Evolutionary conservation across 2,797 vertebrate genomes (phyloP), one percentile per base, ranked within the genome.

Genomic region (Argentina silus): DNA sequence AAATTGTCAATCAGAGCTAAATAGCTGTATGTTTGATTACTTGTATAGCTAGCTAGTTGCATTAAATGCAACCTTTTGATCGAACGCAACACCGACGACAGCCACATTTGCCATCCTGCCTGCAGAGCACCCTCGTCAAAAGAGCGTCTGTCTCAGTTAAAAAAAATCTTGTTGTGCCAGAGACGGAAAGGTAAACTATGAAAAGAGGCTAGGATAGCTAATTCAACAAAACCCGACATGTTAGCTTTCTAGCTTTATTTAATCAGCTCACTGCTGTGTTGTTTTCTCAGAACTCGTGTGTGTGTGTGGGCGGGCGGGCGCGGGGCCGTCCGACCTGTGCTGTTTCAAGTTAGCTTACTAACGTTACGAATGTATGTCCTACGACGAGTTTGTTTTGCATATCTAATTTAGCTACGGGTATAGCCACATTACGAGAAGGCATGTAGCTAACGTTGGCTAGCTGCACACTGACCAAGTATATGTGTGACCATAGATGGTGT

Each of bases 181-280:
- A 85, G 76, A 80, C 84, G 78, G 80, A 85, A 83, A 88, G 86
- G 85, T 88, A 89, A 89, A 76, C 76, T 78, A 67, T 84, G 62
- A 72, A 77, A 80, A 72, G 69, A 74, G 48, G 61, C 72, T 68
- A 53, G n/a, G 2, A 11, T 10, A 60, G 15, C 4, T 48, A 51
- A 21, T 14, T 42, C 27, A 15, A 12, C 12, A 61, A 36, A 21
- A 42, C 2, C 53, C 7, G n/a, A 55, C 53, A 8, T 14, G 15
- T 61, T 61, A 36, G 27, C 27, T 36, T 36, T 1, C 27, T 36
- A 36, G 27, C 27, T 36, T 36, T 23, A 36, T 21, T 60, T 27
- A 36, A 42, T 42, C 59, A 61, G 12, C 12, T 42, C 3, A n/a
- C n/a, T n/a, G 14, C 2, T 53, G 5, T 14, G 14, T 53, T 53